phyloP scores from a whole-genome alignment of 2,888 invertebrate species.

The Cyclophora punctaria region DNA sequence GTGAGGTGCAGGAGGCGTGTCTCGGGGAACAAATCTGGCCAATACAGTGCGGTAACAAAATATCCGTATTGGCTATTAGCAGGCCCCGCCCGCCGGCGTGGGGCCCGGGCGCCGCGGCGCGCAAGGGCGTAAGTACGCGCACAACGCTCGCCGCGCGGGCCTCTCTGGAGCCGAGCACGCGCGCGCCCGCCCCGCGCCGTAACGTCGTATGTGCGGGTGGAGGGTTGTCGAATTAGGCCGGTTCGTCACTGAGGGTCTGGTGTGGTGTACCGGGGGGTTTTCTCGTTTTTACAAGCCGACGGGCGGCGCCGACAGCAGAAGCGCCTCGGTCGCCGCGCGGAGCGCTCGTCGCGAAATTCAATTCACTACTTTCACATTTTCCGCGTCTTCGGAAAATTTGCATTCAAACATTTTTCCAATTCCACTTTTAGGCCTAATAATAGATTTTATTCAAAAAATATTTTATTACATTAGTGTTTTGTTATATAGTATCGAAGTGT shows the following conservation, averaged over 20 bases:
- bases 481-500: conserved; percentile 13
- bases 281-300: conserved; percentile 41
- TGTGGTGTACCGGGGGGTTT: conserved; percentile 32
- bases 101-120: conserved; percentile 14
- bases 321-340: conserved; percentile 64
- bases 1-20: conserved; percentile 52
- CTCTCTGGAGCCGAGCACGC: conserved; percentile 19
- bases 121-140: conserved; percentile 28
- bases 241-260: conserved; percentile 32
- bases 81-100: conserved; percentile 61
- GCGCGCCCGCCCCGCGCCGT: conserved; percentile 19
- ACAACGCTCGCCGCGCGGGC: conserved; percentile 20
- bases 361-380: conserved; percentile 31
- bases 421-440: conserved; percentile 31
- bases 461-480: background rate
- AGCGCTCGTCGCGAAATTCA: conserved; percentile 46
- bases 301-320: conserved; percentile 53
- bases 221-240: conserved; percentile 42
- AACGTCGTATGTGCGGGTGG: conserved; percentile 31
- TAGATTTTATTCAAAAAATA: background rate
- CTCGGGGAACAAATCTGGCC: conserved; percentile 74
- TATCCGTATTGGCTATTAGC: conserved; percentile 77
- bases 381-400: conserved; percentile 27
- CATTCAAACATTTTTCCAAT: conserved; percentile 10
- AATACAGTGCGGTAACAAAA: conserved; percentile 77